phyloP scores from a whole-genome alignment of 2,113 vertebrate genomes.

The Perognathus longimembris region DNA sequence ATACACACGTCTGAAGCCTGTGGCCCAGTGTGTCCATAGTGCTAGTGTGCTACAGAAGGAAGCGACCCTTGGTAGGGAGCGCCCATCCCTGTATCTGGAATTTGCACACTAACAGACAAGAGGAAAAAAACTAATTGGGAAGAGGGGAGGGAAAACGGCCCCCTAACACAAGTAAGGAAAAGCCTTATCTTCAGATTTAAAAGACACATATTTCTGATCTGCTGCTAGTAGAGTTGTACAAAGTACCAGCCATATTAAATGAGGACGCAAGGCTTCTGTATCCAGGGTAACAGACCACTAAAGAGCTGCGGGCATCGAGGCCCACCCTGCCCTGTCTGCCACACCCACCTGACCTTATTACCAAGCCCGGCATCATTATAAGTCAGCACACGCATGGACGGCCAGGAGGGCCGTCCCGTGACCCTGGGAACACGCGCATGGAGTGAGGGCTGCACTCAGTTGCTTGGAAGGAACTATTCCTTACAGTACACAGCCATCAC shows the following conservation, averaged over 20 bases:
- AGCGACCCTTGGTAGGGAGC: no score
- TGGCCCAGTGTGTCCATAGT: not conserved
- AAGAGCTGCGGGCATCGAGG: constrained; percentile 9
- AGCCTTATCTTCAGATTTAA: not conserved
- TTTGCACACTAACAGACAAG: not conserved
- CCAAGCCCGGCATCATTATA: constrained; percentile 21
- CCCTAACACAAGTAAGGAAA: not conserved
- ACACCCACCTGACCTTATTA: constrained; percentile 58
- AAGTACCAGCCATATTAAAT: not conserved
- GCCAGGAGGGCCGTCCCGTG: not conserved
- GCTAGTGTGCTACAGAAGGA: not conserved
- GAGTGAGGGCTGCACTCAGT: not conserved
- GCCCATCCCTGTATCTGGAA: not conserved
- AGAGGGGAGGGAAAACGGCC: no score
- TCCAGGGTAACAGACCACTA: constrained; percentile 46
- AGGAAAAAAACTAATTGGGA: no score
- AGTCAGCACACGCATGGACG: not conserved
- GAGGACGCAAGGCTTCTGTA: not conserved
- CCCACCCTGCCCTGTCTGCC: not conserved
- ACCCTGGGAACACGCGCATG: constrained; percentile 12
- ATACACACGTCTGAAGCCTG: no score
- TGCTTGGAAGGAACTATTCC: constrained; percentile 32
- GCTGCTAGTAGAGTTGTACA: not conserved
- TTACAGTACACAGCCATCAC: not conserved
- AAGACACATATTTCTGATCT: not conserved